Percentiles rank a stretch among this genome's conserved stretches.
These are phyloP conservation scores for Tenthredo amoena DNA, from an alignment of 2,888 invertebrate species.

Conservation along the genomic window DNA sequence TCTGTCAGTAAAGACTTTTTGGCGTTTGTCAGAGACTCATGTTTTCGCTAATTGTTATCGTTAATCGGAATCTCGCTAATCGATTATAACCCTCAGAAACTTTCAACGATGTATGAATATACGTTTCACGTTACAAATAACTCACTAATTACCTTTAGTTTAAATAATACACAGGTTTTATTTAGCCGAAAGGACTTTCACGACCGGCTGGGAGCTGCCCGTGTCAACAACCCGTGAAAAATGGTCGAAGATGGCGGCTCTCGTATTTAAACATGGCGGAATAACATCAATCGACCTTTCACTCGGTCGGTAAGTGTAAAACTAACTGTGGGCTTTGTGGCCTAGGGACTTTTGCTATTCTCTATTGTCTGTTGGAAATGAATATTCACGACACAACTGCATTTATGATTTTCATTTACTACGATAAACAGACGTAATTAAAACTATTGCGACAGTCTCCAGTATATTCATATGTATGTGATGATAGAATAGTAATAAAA, in stretches of 20 bases:
- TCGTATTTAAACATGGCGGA: conserved; percentile 65
- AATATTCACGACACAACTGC: neutral
- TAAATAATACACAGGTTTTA: conserved; percentile 56
- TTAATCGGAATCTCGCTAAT: neutral
- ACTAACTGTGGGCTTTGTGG: neutral
- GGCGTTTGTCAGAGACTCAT: conserved; percentile 68
- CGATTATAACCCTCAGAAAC: neutral
- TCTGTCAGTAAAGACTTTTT: conserved; percentile 17
- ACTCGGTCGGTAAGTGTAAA: conserved; percentile 36
- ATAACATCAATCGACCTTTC: conserved; percentile 40
- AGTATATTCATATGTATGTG: neutral
- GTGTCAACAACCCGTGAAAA: conserved; percentile 75
- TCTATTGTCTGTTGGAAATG: neutral
- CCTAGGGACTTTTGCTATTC: neutral
- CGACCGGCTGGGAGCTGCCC: conserved; percentile 73
- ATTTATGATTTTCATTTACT: neutral
- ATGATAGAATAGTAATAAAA: neutral
- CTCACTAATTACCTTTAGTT: conserved; percentile 24
- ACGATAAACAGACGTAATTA: neutral
- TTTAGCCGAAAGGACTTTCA: conserved; percentile 69
- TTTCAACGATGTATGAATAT: conserved; percentile 16
- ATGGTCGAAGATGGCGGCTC: conserved; percentile 69
- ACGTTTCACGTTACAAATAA: conserved; percentile 1
- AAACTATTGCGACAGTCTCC: neutral
- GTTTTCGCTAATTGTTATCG: conserved; percentile 65